Evolutionary conservation across 2,888 invertebrate species (phyloP).

Genomic region (Drosophila flavopinicola): DNA sequence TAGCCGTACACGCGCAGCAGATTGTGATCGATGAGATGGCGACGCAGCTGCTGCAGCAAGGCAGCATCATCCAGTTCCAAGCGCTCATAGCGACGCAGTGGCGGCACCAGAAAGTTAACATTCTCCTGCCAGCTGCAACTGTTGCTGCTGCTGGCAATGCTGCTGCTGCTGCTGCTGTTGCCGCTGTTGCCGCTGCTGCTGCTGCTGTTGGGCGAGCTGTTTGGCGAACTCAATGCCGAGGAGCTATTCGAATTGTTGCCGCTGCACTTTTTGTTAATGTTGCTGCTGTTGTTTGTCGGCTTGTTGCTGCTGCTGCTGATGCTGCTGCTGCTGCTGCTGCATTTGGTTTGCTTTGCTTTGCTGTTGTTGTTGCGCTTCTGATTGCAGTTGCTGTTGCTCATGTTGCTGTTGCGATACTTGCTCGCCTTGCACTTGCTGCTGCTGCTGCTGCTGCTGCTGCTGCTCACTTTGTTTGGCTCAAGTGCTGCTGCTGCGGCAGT

Average conservation of each 20-base stretch:
- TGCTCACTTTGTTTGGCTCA: conserved; percentile 8
- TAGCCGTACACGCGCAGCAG: conserved; percentile 89
- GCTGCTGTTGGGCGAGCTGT: conserved; percentile 57
- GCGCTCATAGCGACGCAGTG: conserved; percentile 81
- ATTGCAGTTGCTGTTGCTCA: neutral
- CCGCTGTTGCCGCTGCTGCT: conserved; percentile 45
- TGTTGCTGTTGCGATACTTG: conserved; percentile 47
- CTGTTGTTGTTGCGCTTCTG: conserved; percentile 28
- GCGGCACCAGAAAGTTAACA: conserved; percentile 70
- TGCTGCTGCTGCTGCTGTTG: conserved; percentile 6
- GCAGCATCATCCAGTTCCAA: conserved; percentile 85
- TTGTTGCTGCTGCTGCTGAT: conserved; percentile 54
- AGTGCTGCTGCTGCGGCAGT: conserved; percentile 36
- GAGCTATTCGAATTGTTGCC: conserved; percentile 38
- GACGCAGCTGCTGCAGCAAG: conserved; percentile 86
- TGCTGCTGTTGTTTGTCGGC: conserved; percentile 39
- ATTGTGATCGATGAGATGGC: conserved; percentile 87
- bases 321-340: conserved; percentile 5
- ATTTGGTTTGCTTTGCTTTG: neutral
- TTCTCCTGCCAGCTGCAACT: conserved; percentile 36
- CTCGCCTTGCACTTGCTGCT: conserved; percentile 30
- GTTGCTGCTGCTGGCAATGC: conserved; percentile 40
- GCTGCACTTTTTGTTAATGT: conserved; percentile 16
- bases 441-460: conserved; percentile 9
- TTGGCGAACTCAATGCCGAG: conserved; percentile 74